These are phyloP conservation scores for Macrosoma leucophasiata DNA, from an alignment of 2,888 invertebrate species.

Conservation along the genomic window DNA sequence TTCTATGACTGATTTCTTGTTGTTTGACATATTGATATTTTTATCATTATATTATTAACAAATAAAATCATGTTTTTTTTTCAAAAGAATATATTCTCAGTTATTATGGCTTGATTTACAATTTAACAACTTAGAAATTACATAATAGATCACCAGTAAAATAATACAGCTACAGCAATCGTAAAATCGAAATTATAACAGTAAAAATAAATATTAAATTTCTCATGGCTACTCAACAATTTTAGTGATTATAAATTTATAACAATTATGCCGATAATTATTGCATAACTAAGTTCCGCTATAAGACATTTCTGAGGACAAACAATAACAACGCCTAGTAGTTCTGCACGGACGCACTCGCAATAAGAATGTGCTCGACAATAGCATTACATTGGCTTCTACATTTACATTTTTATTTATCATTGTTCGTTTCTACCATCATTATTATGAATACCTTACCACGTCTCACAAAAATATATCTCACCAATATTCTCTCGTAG, in stretches of 20 bases:
- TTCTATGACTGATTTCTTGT: too few species aligned
- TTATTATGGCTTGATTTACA: conserved; percentile 76
- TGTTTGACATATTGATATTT: too few species aligned
- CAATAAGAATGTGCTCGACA: conserved; percentile 17
- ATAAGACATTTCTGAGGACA: conserved; percentile 46
- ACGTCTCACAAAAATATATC: conserved; percentile 21
- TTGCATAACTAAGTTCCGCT: conserved; percentile 43
- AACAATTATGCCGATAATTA: conserved; percentile 70
- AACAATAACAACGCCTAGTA: conserved; percentile 52
- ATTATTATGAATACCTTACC: conserved; percentile 12
- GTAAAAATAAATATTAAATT: conserved; percentile 68
- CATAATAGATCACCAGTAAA: conserved; percentile 70
- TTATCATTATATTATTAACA: too few species aligned
- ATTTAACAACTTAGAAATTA: conserved; percentile 74
- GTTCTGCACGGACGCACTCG: conserved; percentile 29
- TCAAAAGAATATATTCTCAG: conserved; percentile 75
- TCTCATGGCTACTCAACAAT: conserved; percentile 72
- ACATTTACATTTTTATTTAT: conserved; percentile 4
- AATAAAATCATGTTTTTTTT: too few species aligned
- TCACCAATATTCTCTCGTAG: conserved; percentile 21
- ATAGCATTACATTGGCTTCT: conserved; percentile 13
- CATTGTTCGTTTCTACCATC: conserved; percentile 12
- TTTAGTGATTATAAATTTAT: conserved; percentile 64
- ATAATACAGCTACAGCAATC: conserved; percentile 69
- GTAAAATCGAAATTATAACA: conserved; percentile 59